phyloP scores from a whole-genome alignment of 2,888 invertebrate species.

The Darwinula stevensoni region DNA sequence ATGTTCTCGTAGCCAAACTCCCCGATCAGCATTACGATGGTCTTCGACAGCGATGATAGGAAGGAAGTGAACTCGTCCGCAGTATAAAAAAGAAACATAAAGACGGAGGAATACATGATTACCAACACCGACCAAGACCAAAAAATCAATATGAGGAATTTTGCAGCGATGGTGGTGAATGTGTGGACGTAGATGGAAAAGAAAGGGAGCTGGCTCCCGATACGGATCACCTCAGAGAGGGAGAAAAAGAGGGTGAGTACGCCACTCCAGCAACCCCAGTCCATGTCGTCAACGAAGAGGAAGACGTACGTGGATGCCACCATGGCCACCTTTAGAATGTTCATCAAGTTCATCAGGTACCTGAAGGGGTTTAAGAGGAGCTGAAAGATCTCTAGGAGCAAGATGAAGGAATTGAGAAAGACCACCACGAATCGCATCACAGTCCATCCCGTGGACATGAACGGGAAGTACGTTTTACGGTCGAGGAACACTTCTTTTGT shows the following conservation, averaged over 20 bases:
- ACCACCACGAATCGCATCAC: background rate
- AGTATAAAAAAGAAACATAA: background rate
- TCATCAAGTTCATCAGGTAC: background rate
- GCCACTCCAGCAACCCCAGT: background rate
- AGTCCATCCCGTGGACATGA: background rate
- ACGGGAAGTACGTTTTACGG: background rate
- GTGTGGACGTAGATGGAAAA: slow-evolving; percentile 1
- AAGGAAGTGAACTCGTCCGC: background rate
- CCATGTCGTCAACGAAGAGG: background rate
- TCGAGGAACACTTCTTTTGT: too few relatives aligned
- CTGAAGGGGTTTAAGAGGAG: background rate
- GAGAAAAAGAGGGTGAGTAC: background rate
- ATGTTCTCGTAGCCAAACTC: slow-evolving; percentile 55
- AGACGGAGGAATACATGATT: background rate
- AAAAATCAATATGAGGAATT: background rate
- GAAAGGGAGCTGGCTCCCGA: background rate
- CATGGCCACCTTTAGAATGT: background rate
- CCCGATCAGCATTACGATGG: slow-evolving; percentile 56
- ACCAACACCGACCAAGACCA: background rate
- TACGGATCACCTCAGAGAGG: background rate
- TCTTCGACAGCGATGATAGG: slow-evolving; percentile 35
- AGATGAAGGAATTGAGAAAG: background rate
- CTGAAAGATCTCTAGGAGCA: background rate
- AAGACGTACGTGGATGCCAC: background rate
- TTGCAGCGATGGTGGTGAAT: background rate